Percentiles rank a stretch among this genome's conserved stretches.
Evolutionary conservation across 2,113 vertebrate species (phyloP).

Genomic region (Ophiodon elongatus): DNA sequence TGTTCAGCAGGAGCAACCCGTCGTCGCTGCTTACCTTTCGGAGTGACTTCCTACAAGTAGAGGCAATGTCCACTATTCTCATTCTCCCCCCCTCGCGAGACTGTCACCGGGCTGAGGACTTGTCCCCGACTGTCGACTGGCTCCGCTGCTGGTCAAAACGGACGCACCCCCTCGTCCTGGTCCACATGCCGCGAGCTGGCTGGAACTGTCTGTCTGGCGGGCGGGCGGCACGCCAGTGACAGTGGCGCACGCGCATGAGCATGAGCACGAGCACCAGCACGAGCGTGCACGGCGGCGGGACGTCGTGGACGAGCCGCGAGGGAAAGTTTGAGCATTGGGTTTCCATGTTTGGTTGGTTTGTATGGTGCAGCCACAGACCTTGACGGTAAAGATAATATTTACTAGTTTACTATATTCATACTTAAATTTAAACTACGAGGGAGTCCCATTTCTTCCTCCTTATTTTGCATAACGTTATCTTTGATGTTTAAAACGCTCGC

Average conservation of each 20-base stretch:
- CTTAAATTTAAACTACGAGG: neutral
- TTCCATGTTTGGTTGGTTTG: neutral
- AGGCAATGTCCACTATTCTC: slow-evolving; percentile 61
- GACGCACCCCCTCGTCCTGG: slow-evolving; percentile 9
- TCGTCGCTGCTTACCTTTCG: slow-evolving; percentile 64
- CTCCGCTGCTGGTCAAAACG: slow-evolving; percentile 36
- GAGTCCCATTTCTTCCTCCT: neutral
- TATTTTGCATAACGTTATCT: neutral
- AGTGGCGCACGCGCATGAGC: slow-evolving; percentile 38
- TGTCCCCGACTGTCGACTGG: slow-evolving; percentile 7
- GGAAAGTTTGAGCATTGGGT: neutral
- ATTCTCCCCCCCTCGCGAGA: slow-evolving; percentile 51
- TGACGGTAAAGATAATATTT: too few species aligned
- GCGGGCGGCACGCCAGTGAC: slow-evolving; percentile 32
- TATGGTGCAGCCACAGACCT: too few species aligned
- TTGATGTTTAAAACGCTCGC: neutral
- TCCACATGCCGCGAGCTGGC: slow-evolving; percentile 41
- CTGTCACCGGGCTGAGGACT: neutral
- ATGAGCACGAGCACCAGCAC: too few species aligned
- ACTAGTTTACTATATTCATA: too few species aligned
- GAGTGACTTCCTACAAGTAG: slow-evolving; percentile 45
- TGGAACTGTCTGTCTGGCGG: slow-evolving; percentile 45
- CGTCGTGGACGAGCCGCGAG: neutral
- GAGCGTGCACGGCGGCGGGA: slow-evolving; percentile 11
- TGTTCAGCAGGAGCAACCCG: neutral